Conservation (phyloP, 2,888 invertebrate genomes). For the Eulithis prunata region DNA sequence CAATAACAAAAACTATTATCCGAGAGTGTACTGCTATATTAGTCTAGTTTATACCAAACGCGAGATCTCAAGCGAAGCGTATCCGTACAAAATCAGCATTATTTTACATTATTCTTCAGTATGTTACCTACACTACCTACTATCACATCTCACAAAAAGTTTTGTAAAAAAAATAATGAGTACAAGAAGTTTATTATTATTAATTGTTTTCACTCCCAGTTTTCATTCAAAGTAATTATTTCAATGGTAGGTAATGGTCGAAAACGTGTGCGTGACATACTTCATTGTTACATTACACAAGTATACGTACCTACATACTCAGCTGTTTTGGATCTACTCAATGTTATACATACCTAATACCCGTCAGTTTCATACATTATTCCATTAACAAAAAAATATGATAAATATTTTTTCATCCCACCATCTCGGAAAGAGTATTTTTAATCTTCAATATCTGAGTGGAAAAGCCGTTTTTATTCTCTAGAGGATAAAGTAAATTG, state of each 20-base stretch:
- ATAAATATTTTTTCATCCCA: background rate
- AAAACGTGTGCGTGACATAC: slow-evolving; percentile 1
- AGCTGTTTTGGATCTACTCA: slow-evolving; percentile 8
- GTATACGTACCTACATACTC: background rate
- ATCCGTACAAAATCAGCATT: slow-evolving; percentile 57
- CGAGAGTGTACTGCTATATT: slow-evolving; percentile 9
- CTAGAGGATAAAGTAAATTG: no score
- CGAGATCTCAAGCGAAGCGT: slow-evolving; percentile 53
- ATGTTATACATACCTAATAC: slow-evolving; percentile 1
- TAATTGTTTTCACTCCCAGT: slow-evolving; percentile 8
- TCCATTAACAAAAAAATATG: slow-evolving; percentile 17
- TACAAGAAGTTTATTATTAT: slow-evolving; percentile 25
- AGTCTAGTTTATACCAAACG: slow-evolving; percentile 16
- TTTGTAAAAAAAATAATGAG: slow-evolving; percentile 47
- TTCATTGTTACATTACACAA: slow-evolving; percentile 1
- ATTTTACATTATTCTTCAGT: slow-evolving; percentile 46
- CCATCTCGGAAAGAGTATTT: no score
- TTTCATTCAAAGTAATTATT: slow-evolving; percentile 1
- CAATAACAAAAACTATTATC: slow-evolving; percentile 1
- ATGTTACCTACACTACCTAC: slow-evolving; percentile 56
- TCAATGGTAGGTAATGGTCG: slow-evolving; percentile 6
- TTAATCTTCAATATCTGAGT: no score
- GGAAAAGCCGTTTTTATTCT: no score
- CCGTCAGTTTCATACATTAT: slow-evolving; percentile 17
- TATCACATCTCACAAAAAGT: slow-evolving; percentile 70